These are phyloP conservation scores for Leptura quadrifasciata DNA, from an alignment of 2,888 invertebrate genomes.

Conservation along the genomic window DNA sequence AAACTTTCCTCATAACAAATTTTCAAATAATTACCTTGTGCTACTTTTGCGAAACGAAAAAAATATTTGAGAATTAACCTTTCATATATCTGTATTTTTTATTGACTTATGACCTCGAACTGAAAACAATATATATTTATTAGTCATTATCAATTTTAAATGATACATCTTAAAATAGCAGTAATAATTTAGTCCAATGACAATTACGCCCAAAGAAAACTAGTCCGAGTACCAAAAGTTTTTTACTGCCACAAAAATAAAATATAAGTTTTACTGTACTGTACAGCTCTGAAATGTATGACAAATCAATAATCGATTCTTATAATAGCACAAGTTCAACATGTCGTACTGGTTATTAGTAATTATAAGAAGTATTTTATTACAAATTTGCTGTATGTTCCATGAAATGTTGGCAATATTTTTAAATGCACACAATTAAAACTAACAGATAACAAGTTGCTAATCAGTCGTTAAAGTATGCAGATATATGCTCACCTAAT, in stretches of 20 bases:
- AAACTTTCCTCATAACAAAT: background rate
- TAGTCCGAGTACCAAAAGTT: no score
- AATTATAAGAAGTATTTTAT: background rate
- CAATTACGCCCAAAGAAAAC: no score
- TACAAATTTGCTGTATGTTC: background rate
- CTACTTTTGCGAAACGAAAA: conserved; percentile 2
- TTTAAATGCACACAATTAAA: background rate
- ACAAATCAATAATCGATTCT: background rate
- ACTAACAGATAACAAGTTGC: no score
- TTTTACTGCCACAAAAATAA: background rate
- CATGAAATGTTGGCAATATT: background rate
- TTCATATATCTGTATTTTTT: background rate
- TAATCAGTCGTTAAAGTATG: no score
- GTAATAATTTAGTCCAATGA: background rate
- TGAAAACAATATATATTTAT: conserved; percentile 3
- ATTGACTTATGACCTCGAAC: background rate
- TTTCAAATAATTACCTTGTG: background rate
- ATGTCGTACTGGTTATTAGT: background rate
- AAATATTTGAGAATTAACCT: conserved; percentile 1
- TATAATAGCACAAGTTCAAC: background rate
- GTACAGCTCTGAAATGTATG: background rate
- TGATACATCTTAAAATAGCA: background rate
- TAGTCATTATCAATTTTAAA: background rate
- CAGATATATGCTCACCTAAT: no score
- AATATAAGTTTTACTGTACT: background rate